Base-by-base conservation (phyloP, 2,113 vertebrate species). In the Heterotis niloticus region DNA sequence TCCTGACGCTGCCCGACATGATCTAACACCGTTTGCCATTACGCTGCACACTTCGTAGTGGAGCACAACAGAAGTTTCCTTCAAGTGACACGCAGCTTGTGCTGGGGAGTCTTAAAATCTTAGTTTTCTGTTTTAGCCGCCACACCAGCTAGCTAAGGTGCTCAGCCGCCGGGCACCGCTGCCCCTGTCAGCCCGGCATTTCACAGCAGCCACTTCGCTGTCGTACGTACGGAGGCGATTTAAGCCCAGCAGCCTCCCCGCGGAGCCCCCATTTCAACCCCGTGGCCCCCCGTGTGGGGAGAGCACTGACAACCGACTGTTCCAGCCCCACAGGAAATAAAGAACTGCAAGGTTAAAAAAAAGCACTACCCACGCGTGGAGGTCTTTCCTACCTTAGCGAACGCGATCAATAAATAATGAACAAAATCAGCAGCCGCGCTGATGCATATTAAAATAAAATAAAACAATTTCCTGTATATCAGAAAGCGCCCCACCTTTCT, bases 231-330 rank as follows among this genome's bases (percentile, higher is more conserved):
- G 64, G 71, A 75, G 73, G 56, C 75, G 74, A 79, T 81, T 78
- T 64, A 77, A 74, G 23, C 78, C 67, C 81, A 82, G 65, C 78
- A 84, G 64, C 73, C 88, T 88, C 88, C 90, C 89, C 89, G 52
- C 78, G 78, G 88, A 89, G 90, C 89, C 92, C 92, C 91, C 81
- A 86, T 77, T 76, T 69, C 81, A 62, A 54, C 79, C 34, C 57
- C 75, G 83, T 79, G 86, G 88, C 82, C 86, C 91, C 91, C 90
- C 89, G 82, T 88, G 80, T 83, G 82, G 86, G 91, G 91, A 92
- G 91, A 88, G 81, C 81, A 84, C 85, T 87, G 92, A 93, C 92
- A 90, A 89, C 91, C 92, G 92, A 93, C 92, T 80, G 80, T 51
- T 11, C 5, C 76, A 70, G 81, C 81, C 66, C 76, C 64, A 28